A percentile compares a stretch with the other conserved stretches of the same genome.
These are phyloP conservation scores for Ricordea florida DNA, from an alignment of 92 coral and sea anemone genomes.

Conservation along the genomic window DNA sequence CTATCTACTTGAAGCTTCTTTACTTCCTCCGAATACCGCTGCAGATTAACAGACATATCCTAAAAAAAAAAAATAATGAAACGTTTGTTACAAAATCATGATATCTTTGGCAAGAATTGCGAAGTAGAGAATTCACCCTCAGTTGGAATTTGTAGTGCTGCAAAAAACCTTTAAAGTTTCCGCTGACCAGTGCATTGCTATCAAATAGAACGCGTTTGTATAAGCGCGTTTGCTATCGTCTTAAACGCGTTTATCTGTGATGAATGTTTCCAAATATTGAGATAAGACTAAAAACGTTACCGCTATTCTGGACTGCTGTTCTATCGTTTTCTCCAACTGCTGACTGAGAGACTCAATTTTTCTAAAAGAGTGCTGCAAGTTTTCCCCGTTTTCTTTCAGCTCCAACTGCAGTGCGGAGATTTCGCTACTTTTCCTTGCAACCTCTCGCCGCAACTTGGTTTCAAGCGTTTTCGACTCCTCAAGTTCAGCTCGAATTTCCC, in stretches of 20 bases:
- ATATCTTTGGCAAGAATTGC: background rate
- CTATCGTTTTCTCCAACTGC: conserved; percentile 56
- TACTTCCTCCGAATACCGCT: conserved; percentile 49
- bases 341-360: conserved; percentile 60
- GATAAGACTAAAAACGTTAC: no score
- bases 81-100: no score
- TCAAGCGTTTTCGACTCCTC: conserved; percentile 44
- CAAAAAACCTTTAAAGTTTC: background rate
- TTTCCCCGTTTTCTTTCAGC: conserved; percentile 50
- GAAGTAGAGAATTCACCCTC: background rate
- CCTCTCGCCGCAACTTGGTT: conserved; percentile 35
- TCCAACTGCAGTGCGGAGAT: conserved; percentile 30
- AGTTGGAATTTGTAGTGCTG: background rate
- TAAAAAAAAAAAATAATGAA: background rate
- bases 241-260: no score
- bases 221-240: no score
- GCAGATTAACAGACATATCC: conserved; percentile 68
- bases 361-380: conserved; percentile 36
- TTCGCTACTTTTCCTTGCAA: conserved; percentile 33
- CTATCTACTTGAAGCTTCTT: conserved; percentile 70
- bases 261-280: no score
- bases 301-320: conserved; percentile 55
- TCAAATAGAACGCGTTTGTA: no score
- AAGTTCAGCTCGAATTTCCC: conserved; percentile 30
- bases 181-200: no score